Evolutionary conservation across 2,797 vertebrate genomes (phyloP), one percentile per base, ranked within the genome.

Genomic region (Nannoperca australis): DNA sequence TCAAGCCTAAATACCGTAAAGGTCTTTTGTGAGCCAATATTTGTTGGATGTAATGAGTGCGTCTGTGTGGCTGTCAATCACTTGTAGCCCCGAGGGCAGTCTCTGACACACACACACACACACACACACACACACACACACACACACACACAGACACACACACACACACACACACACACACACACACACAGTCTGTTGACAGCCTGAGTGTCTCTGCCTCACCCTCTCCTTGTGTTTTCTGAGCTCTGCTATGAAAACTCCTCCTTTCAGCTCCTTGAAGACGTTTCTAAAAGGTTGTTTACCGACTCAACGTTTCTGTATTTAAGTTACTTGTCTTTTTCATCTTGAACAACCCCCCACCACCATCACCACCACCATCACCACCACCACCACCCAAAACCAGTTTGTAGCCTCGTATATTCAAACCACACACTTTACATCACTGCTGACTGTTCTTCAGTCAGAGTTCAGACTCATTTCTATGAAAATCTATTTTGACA

Each of bases 171-270:
- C 61, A 51, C 58, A 74, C 55, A 51, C 55, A 68, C 70, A 62
- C 44, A 60, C 49, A 54, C 44, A 54, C 45, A 27, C 24, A 27
- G 22, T 13, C 47, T 50, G 61, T 47, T 70, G 67, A 76, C 58
- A 75, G 58, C 27, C 18, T 15, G 18, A 27, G 6, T 40, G 50
- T 27, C 7, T 9, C 20, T 17, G 80, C 73, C 82, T 66, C 75
- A 7, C 78, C 83, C 76, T 36, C 64, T 50, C 12, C 36, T 56
- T n/a, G 22, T 59, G 58, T 34, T 70, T 71, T 55, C 51, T n/a
- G 14, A 67, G 63, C 68, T 74, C 58, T 84, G 88, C 86, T 68
- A 87, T 90, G 82, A 90, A 86, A 88, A 89, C 86, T 86, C 78
- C 68, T 78, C 61, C 83, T 77, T 85, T 87, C 85, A 85, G 77